Evolutionary conservation across 2,797 vertebrate genomes (phyloP).

Genomic region (Oreochromis grahami): DNA sequence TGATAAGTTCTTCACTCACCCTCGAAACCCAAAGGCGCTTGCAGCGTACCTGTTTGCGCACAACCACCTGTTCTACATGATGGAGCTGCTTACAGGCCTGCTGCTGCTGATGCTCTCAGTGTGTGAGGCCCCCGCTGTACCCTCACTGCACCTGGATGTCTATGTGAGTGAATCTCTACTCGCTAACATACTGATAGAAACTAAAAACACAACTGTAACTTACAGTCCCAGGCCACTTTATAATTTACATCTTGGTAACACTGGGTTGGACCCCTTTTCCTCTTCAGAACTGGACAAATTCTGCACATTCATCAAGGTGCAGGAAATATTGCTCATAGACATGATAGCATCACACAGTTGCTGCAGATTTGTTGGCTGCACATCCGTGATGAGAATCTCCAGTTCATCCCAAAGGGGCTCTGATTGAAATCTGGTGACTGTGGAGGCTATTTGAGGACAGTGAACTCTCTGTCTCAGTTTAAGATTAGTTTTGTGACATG

Average conservation of each 20-base stretch:
- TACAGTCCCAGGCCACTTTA: background rate
- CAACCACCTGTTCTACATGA: constrained; percentile 96
- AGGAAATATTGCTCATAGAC: background rate
- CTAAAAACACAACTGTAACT: background rate
- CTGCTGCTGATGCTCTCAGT: constrained; percentile 92
- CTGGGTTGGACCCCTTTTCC: background rate
- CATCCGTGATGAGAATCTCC: background rate
- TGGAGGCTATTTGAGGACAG: background rate
- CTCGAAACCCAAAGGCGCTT: constrained; percentile 87
- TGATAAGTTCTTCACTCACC: constrained; percentile 97
- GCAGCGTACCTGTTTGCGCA: constrained; percentile 96
- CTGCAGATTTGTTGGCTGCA: background rate
- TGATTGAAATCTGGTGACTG: background rate
- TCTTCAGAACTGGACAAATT: background rate
- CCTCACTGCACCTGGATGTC: constrained; percentile 90
- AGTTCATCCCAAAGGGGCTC: background rate
- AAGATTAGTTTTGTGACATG: background rate
- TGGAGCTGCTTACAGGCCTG: constrained; percentile 91
- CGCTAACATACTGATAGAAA: background rate
- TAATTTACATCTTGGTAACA: background rate
- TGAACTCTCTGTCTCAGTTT: background rate
- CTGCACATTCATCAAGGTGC: background rate
- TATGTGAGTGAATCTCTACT: constrained; percentile 77
- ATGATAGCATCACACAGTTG: background rate
- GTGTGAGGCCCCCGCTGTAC: constrained; percentile 93